A percentile compares a stretch with the other conserved stretches of the same genome.
Conservation (phyloP, 2,888 invertebrate genomes). For the Drosophila crucigera region DNA sequence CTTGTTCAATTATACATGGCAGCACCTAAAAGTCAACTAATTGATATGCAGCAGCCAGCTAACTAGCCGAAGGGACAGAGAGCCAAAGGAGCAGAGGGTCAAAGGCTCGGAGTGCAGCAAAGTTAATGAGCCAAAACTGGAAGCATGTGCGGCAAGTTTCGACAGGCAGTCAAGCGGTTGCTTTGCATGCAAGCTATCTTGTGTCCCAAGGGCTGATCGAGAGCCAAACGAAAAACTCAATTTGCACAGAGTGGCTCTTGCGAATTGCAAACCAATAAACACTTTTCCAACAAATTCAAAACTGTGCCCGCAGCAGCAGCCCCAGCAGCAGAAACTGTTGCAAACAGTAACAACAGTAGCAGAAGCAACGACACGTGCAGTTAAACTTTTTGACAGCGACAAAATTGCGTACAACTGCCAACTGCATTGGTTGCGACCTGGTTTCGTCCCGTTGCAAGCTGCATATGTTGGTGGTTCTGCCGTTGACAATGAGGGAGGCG, state of each 20-base stretch:
- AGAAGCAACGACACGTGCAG: conserved; percentile 43
- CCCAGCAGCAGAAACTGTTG: conserved; percentile 16
- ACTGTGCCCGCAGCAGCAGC: conserved; percentile 48
- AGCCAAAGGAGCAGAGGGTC: conserved; percentile 1
- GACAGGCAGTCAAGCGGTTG: conserved; percentile 61
- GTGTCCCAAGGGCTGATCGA: conserved; percentile 27
- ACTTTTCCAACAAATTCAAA: conserved; percentile 77
- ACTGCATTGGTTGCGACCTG: conserved; percentile 42
- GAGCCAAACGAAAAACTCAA: conserved; percentile 70
- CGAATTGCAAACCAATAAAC: conserved; percentile 76
- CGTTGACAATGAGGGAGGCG: not conserved
- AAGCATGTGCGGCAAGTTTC: conserved; percentile 75
- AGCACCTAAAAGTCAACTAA: conserved; percentile 80
- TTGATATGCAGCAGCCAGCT: conserved; percentile 72
- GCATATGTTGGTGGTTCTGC: conserved; percentile 22
- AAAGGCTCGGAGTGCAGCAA: conserved; percentile 39
- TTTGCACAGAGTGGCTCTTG: conserved; percentile 71
- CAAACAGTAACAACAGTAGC: conserved; percentile 13
- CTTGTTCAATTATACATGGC: conserved; percentile 78
- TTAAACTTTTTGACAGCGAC: conserved; percentile 77
- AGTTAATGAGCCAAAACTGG: conserved; percentile 75
- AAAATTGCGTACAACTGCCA: conserved; percentile 76
- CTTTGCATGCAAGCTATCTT: conserved; percentile 54
- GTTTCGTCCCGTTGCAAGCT: conserved; percentile 29
- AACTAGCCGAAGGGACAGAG: conserved; percentile 1